Evolutionary conservation across 35 echinoderm and acorn worm species (phyloP), one percentile per base, ranked within the genome.

Genomic region (Apostichopus californicus): DNA sequence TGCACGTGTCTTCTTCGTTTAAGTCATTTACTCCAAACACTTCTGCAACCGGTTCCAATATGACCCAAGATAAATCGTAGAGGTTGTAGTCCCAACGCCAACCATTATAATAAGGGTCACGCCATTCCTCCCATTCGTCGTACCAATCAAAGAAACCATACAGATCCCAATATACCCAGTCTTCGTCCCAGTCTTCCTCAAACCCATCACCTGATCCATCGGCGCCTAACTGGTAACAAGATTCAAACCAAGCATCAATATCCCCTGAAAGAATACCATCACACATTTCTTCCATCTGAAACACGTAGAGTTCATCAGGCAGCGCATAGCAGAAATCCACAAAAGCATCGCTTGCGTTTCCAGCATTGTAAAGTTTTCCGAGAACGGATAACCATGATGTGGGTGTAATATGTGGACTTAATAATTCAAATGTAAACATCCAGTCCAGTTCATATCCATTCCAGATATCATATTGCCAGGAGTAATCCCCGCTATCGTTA

Each of bases 231-330:
- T 46, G 14, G n/a, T 57, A 78, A 56, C 88, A 90, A 52, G 6
- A 18, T 4, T 78, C 25, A 18, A 57, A 13, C 68, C 66, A 90
- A 15, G 10, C n/a, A 53, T 34, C 28, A 22, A 90, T 15, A 56
- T 90, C 56, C 6, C 73, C 73, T 54, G 9, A 8, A 28, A 25
- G 13, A 77, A 90, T 3, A 54, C 61, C 88, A 14, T 90, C 88
- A 77, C 88, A 90, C 88, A 90, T 90, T 22, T 90, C 88, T 73
- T 54, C 26, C 88, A 90, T 90, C 15, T 90, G 23, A 21, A 73
- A 90, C 15, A 56, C 88, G 46, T 78, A 78, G 34, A 90, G 66
- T 9, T 73, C 88, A 4, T 90, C 88, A 21, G 88, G 88, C 21
- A 90, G 68, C 7, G 88, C 66, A 12, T 25, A 8, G 46, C 88